These are phyloP conservation scores for Stenchaetothrips biformis DNA, from an alignment of 2,888 invertebrate species.

Conservation along the genomic window DNA sequence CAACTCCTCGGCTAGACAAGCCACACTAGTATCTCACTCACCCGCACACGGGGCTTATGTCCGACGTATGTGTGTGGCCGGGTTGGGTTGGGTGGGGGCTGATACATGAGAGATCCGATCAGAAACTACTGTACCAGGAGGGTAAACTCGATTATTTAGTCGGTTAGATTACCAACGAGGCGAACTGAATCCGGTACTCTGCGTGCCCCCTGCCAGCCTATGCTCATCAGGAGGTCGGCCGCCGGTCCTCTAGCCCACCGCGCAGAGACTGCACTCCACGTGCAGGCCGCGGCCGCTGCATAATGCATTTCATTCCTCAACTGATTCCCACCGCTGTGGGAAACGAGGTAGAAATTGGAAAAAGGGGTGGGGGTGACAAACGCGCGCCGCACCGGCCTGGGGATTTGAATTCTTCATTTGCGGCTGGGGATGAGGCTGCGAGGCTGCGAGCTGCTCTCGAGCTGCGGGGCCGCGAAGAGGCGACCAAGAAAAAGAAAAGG, in stretches of 20 bases:
- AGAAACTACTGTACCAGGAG: neutral
- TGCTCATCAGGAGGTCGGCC: neutral
- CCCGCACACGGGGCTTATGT: no score
- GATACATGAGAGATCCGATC: neutral
- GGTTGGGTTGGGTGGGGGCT: no score
- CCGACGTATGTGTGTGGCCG: no score
- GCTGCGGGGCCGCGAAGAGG: neutral
- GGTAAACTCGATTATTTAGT: conserved; percentile 1
- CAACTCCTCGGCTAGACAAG: no score
- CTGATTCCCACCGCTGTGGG: neutral
- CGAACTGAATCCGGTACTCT: neutral
- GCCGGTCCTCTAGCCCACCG: no score
- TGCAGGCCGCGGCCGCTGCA: neutral
- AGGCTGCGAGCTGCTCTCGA: neutral
- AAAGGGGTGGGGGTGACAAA: neutral
- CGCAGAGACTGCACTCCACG: neutral
- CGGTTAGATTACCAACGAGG: neutral
- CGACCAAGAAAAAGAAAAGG: neutral
- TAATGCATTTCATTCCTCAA: conserved; percentile 4
- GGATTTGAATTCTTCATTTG: neutral
- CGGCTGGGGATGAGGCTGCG: neutral
- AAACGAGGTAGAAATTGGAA: conserved; percentile 11
- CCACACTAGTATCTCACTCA: no score
- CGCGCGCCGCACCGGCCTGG: neutral
- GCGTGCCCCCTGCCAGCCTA: neutral